Percentiles rank a stretch among this genome's conserved stretches.
These are phyloP conservation scores for Valencia hispanica DNA, from an alignment of 2,797 vertebrate genomes.

Conservation along the genomic window DNA sequence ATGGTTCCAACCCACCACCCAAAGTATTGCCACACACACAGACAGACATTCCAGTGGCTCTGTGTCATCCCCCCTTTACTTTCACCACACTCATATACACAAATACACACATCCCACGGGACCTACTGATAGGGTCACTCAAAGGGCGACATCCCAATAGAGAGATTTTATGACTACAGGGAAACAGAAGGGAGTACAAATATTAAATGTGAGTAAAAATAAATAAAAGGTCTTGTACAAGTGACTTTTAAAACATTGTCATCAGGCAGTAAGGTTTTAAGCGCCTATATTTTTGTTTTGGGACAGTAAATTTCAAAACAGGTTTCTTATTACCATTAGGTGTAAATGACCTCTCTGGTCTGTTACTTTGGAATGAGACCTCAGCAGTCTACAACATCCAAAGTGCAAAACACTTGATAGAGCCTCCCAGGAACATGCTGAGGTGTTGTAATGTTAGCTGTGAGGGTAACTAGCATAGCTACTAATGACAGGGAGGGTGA, in stretches of 20 bases:
- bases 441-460: conserved; percentile 75
- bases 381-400: conserved; percentile 26
- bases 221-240: conserved; percentile 30
- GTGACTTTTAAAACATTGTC: conserved; percentile 20
- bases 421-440: conserved; percentile 69
- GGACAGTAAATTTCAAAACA: conserved; percentile 4
- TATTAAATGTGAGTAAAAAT: conserved; percentile 29
- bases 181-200: conserved; percentile 28
- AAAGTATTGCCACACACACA: conserved; percentile 33
- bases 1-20: conserved; percentile 17
- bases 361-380: conserved; percentile 29
- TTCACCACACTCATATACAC: conserved; percentile 27
- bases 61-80: neutral
- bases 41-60: conserved; percentile 60
- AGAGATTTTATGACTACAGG: conserved; percentile 54
- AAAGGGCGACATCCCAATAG: conserved; percentile 57
- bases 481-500: conserved; percentile 58
- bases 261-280: conserved; percentile 14
- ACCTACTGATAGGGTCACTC: conserved; percentile 54
- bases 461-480: conserved; percentile 56
- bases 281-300: neutral
- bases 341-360: conserved; percentile 2
- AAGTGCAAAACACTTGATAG: conserved; percentile 47
- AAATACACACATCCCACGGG: conserved; percentile 55
- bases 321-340: conserved; percentile 3